These are phyloP conservation scores for Platyrinchus mystaceus DNA, from an alignment of 2,797 vertebrate genomes.

Conservation along the genomic window DNA sequence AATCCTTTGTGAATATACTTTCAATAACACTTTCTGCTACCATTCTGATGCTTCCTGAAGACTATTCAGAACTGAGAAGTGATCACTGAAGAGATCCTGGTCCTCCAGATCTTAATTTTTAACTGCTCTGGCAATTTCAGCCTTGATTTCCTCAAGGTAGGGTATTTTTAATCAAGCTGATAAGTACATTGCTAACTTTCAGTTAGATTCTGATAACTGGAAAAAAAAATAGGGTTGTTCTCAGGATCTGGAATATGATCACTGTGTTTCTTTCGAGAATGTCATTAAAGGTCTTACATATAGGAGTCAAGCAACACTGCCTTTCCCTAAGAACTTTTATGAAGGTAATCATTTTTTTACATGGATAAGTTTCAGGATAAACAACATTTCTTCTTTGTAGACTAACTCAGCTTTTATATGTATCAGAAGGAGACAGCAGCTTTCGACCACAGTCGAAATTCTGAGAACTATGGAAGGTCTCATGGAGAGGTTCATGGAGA, in stretches of 20 bases:
- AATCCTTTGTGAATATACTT: neutral
- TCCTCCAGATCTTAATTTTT: neutral
- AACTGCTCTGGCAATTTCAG: neutral
- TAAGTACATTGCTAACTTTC: neutral
- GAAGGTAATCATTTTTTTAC: neutral
- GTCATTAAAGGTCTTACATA: neutral
- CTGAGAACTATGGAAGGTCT: neutral
- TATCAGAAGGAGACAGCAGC: neutral
- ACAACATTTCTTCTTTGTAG: neutral
- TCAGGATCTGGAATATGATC: neutral
- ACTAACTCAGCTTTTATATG: neutral
- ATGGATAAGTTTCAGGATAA: neutral
- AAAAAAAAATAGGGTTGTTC: neutral
- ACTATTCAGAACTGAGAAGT: neutral
- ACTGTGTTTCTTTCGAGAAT: neutral
- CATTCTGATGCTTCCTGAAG: neutral
- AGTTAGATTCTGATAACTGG: neutral
- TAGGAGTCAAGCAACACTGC: neutral
- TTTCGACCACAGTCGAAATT: neutral
- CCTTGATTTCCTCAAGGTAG: neutral
- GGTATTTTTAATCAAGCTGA: neutral
- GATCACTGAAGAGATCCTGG: accelerated
- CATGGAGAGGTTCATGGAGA: neutral
- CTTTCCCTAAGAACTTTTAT: neutral
- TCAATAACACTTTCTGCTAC: neutral